Evolutionary conservation across 2,888 invertebrate species (phyloP), one percentile per base, ranked within the genome.

Genomic region (Omphaloscelis lunosa): DNA sequence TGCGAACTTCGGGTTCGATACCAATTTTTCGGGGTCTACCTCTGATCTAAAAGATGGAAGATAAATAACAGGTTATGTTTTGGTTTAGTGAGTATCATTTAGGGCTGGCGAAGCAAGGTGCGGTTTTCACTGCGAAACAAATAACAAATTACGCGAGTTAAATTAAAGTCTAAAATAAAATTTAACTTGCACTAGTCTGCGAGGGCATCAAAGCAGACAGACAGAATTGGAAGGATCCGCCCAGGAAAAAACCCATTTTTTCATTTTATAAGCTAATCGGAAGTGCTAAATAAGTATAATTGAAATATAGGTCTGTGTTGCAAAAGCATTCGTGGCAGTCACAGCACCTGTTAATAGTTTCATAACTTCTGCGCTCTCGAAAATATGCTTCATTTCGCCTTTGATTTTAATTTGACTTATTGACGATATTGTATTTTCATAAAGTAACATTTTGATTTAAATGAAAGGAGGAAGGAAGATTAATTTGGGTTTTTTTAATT

Each of bases 1-100:
- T 68, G 95, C 93, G 90, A 98, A 98, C 78, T 97, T 95, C 12
- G 97, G 97, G 88, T 97, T 95, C 62, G 94, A 95, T 67, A 97
- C 91, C 23, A 98, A 89, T 29, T 95, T 91, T 29, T 96, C 93
- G 6, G 95, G 71, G 68, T 93, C 91, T 62, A 87, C 93, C 41
- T 94, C 92, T 72, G 90, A 86, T 78, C 94, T 94, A 73, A 34
- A 85, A 84, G 27, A 9, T 20, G n/a, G 17, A 72, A 66, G 39
- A 1, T 23, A 34, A 41, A 39, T 56, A 11, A 34, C 51, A 51
- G 8, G n/a, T 48, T 34, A 45, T 59, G n/a, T 59, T n/a, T 17
- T 9, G n/a, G 27, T 23, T 67, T 20, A 20, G 4, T 20, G 11
- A 23, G 15, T 45, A 34, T 41, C 12, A 41, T 29, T 70, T 61